Percentiles rank a stretch among this genome's conserved stretches.
phyloP scores from a whole-genome alignment of 2,797 vertebrate species.

The Mormyrus proboscirostris region DNA sequence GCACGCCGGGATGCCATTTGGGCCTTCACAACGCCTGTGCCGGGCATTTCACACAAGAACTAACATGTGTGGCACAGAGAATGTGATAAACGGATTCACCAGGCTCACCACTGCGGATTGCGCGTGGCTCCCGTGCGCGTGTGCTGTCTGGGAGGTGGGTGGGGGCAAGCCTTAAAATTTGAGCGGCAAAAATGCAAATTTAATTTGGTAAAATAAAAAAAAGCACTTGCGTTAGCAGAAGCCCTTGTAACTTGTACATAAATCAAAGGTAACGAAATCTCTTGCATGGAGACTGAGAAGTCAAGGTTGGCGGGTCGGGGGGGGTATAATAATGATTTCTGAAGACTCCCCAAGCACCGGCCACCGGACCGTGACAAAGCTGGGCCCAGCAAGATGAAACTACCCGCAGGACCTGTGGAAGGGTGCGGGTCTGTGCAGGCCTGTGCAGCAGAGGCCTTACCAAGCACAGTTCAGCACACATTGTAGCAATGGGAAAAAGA shows the following conservation, averaged over 20 bases:
- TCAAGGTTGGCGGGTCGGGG: not conserved
- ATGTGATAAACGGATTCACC: not conserved
- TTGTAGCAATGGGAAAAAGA: not conserved
- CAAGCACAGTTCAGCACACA: not conserved
- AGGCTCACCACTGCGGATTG: not conserved
- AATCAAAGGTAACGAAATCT: not conserved
- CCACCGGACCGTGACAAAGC: not conserved
- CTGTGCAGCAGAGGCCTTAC: not conserved
- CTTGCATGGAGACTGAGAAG: no score
- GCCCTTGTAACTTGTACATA: not conserved
- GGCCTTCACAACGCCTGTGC: not conserved
- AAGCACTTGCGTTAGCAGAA: not conserved
- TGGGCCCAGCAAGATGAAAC: not conserved
- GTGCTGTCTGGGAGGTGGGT: not conserved
- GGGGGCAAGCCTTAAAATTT: not conserved
- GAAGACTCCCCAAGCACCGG: not conserved
- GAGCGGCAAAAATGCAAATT: not conserved
- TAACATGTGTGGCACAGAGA: not conserved
- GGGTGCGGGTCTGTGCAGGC: not conserved
- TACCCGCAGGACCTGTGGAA: not conserved
- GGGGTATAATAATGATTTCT: not conserved
- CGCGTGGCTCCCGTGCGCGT: not conserved
- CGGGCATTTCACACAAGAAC: not conserved
- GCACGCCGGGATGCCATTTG: not conserved
- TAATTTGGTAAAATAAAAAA: slow-evolving; percentile 1